Percentiles rank a stretch among this genome's conserved stretches.
phyloP scores from a whole-genome alignment of 1,140 invertebrate genomes.

The Triops longicaudatus region DNA sequence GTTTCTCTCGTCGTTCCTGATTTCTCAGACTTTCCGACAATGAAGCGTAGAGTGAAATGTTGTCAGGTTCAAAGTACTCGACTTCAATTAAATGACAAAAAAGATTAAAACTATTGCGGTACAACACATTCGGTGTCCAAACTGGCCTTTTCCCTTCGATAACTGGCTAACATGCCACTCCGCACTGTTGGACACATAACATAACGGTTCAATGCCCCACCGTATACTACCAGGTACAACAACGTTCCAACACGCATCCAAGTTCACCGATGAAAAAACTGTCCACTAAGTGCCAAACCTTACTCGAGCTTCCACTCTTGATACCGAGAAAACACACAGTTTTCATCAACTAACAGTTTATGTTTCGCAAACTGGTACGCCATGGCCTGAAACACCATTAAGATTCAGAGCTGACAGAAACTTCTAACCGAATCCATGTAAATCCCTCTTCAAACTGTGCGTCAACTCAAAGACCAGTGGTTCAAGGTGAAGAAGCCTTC shows the following conservation, averaged over 20 bases:
- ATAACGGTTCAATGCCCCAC: conserved; percentile 10
- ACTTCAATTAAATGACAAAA: not conserved
- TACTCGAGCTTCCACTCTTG: not conserved
- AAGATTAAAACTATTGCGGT: not conserved
- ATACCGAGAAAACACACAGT: not conserved
- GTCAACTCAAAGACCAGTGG: not conserved
- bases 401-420: not conserved
- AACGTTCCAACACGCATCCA: not conserved
- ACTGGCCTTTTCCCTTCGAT: not conserved
- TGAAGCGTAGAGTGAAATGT: no score
- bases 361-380: not conserved
- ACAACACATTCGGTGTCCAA: not conserved
- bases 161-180: not conserved
- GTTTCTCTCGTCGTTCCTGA: no score
- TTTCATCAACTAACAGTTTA: not conserved
- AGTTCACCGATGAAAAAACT: not conserved
- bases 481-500: conserved; percentile 7
- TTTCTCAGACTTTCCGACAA: no score
- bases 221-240: not conserved
- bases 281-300: not conserved
- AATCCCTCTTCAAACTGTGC: not conserved
- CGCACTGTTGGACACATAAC: not conserved
- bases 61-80: not conserved
- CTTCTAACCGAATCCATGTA: not conserved
- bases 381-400: no score